Base-by-base conservation (phyloP, 2,113 vertebrate species). In the Oreocharis arfaki region DNA sequence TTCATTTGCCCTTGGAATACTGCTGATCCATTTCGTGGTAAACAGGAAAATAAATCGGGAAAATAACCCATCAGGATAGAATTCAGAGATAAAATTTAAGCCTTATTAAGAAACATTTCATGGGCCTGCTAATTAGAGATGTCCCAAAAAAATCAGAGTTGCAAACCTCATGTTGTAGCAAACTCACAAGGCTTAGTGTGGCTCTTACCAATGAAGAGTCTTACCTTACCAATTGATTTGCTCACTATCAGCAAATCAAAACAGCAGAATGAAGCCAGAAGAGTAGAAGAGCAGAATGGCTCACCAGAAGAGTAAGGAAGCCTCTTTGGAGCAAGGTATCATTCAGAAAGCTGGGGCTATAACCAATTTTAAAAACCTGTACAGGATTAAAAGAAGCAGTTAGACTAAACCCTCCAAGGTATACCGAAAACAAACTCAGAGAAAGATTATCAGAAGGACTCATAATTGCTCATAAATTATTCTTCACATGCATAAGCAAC, bases 311-410 rank as follows among this genome's bases (percentile, higher is more conserved):
- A 23, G 9, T 35, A 39, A 76, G 15, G 20, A 76, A 57, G 24
- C 6, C 10, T 49, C 52, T 84, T 8, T 7, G 18, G 59, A 49
- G 18, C 27, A 52, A 81, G 13, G 16, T 24, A 28, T 19, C 6
- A n/a, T 20, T 44, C 41, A 60, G 28, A 68, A 79, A 86, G 11
- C 23, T 47, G 15, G 4, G 13, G 9, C 20, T 75, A 7, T 16
- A 7, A 52, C 19, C 9, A 55, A 13, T 18, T 6, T 15, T 0
- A 35, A 53, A 30, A 60, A 30, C 0, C 2, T 8, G 19, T 3
- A 30, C 1, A 21, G 9, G 8, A 44, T 28, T 27, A 11, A 44
- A 74, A 42, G 20, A 16, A 44, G 9, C 3, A 3, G 19, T 59
- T 60, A 56, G 75, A 42, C 13, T 70, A 56, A 83, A 14, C 9